A percentile compares a stretch with the other conserved stretches of the same genome.
These are phyloP conservation scores for Drosophila kuntzei DNA, from an alignment of 2,888 invertebrate species.

Conservation along the genomic window DNA sequence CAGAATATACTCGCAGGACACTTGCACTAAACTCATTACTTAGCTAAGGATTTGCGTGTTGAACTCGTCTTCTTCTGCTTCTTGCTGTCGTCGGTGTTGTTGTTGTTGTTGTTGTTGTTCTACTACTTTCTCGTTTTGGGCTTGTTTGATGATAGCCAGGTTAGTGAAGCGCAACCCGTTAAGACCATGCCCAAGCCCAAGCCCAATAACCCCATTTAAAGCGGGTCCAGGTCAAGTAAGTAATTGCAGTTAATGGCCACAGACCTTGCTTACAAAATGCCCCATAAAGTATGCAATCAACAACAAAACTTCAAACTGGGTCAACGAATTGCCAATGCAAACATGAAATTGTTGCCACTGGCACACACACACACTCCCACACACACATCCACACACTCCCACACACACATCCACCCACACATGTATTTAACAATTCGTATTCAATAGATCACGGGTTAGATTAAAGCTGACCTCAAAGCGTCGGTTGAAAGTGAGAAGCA, in stretches of 20 bases:
- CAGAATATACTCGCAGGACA: conserved; percentile 29
- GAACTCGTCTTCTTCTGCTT: neutral
- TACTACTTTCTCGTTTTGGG: neutral
- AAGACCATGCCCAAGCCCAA: conserved; percentile 1
- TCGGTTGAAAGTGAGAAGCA: neutral
- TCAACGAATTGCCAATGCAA: conserved; percentile 75
- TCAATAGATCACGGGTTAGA: conserved; percentile 34
- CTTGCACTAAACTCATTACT: conserved; percentile 35
- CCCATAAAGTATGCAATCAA: conserved; percentile 61
- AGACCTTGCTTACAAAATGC: conserved; percentile 52
- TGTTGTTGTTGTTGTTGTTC: neutral
- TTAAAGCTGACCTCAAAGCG: conserved; percentile 22
- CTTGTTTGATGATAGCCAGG: conserved; percentile 1
- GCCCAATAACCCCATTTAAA: conserved; percentile 27
- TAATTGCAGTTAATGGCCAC: conserved; percentile 59
- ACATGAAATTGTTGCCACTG: conserved; percentile 57
- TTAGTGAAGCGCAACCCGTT: conserved; percentile 4
- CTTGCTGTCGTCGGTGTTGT: neutral
- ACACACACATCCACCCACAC: conserved; percentile 9
- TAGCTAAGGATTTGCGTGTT: conserved; percentile 46
- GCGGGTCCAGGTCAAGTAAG: conserved; percentile 47
- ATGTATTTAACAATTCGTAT: conserved; percentile 17
- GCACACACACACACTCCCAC: conserved; percentile 8
- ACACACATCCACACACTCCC: conserved; percentile 18
- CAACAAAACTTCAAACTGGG: conserved; percentile 67